phyloP scores from a whole-genome alignment of 2,113 vertebrate species.

The Pycnonotus jocosus region DNA sequence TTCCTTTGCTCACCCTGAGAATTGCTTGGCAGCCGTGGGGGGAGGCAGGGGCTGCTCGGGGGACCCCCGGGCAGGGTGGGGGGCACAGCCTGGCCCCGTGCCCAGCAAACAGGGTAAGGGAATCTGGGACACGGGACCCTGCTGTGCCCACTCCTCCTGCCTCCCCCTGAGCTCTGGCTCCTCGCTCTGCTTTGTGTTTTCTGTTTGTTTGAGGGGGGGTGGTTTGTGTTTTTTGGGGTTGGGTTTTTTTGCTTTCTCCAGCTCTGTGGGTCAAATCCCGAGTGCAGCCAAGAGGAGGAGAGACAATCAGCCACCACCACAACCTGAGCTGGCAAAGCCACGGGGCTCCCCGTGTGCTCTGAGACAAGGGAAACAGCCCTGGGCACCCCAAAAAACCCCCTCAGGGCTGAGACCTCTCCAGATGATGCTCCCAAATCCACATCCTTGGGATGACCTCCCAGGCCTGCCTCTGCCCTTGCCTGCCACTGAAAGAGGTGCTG shows the following conservation, averaged over 20 bases:
- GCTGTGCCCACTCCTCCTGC: background rate
- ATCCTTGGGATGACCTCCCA: background rate
- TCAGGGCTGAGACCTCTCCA: background rate
- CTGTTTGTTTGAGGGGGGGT: background rate
- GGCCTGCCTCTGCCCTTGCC: background rate
- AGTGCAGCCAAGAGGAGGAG: slow-evolving; percentile 49
- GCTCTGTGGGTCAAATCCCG: slow-evolving; percentile 23
- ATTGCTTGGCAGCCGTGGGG: background rate
- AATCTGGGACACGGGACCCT: background rate
- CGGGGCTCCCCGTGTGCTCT: background rate
- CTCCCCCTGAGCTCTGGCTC: background rate
- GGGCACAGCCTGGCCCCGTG: background rate
- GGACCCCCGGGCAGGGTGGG: background rate
- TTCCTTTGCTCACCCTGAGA: background rate
- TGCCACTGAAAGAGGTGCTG: background rate
- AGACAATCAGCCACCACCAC: slow-evolving; percentile 65
- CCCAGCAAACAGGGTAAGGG: background rate
- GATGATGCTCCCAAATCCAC: background rate
- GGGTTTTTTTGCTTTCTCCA: background rate
- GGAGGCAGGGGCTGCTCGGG: background rate
- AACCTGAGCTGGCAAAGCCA: background rate
- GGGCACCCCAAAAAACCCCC: background rate
- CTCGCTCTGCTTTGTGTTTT: background rate
- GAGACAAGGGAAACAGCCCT: background rate
- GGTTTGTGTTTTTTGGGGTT: accelerated